Conservation (phyloP, 2,888 invertebrate genomes). For the Ectobius pallidus region DNA sequence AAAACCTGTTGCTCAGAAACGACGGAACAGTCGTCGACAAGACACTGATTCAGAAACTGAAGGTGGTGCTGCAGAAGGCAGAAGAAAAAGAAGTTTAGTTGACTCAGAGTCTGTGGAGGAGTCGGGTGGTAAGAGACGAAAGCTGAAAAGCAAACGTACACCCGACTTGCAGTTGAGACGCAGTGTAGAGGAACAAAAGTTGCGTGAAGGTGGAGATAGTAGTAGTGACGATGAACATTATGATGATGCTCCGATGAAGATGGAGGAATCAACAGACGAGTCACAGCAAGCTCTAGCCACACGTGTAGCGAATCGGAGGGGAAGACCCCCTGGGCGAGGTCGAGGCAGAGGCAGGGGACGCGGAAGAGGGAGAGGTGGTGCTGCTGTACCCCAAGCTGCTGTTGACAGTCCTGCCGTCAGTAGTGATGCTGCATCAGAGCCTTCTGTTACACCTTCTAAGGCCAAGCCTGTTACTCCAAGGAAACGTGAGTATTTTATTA, state of each 20-base stretch:
- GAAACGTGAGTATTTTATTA: conserved; percentile 10
- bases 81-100: conserved; percentile 12
- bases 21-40: conserved; percentile 24
- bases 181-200: conserved; percentile 51
- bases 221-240: conserved; percentile 36
- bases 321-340: conserved; percentile 8
- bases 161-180: conserved; percentile 50
- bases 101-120: conserved; percentile 46
- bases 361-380: conserved; percentile 15
- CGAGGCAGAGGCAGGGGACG: conserved; percentile 31
- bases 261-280: conserved; percentile 27
- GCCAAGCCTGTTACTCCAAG: background rate
- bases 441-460: background rate
- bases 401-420: conserved; percentile 38
- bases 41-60: conserved; percentile 31
- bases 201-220: conserved; percentile 27
- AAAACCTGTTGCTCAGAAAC: conserved; percentile 30
- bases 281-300: conserved; percentile 14
- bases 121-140: conserved; percentile 51
- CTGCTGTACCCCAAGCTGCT: background rate
- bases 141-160: conserved; percentile 43
- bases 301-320: conserved; percentile 1
- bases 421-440: conserved; percentile 36
- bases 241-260: background rate
- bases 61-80: background rate